Evolutionary conservation across 2,888 invertebrate species (phyloP), one percentile per base, ranked within the genome.

Genomic region (Antheraea assamensis): DNA sequence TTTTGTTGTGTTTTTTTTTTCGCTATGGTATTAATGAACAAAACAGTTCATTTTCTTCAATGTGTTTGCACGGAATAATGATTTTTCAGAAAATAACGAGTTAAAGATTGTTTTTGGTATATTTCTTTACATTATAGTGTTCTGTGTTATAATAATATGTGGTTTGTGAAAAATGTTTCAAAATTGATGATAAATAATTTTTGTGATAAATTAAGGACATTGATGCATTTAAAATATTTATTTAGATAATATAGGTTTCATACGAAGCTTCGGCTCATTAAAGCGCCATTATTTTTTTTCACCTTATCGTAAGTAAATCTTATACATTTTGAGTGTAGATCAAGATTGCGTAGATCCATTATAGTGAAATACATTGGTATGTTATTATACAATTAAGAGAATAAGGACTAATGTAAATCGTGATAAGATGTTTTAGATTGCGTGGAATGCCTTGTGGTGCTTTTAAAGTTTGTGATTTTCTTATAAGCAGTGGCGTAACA

Each of bases 161-260:
- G 30, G 27, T 64, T 30, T 15, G 61, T 64, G 61, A 64, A 5
- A 30, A 27, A 15, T 10, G 30, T 30, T 30, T 64, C 30, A 13
- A 64, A 64, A 30, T 64, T 27, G 13, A 30, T 64, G 17, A 5
- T 64, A 64, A 27, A 64, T 64, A 68, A 68, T 68, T n/a, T 35
- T 68, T 68, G 68, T 68, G 68, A 68, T 68, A 68, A 68, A 68
- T 68, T 68, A 68, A 68, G 68, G 35, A 68, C 31, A n/a, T 68
- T 68, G 68, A 68, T 68, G 68, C 68, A 68, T 68, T 68, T 68
- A 68, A 68, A 68, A 68, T 68, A 68, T 35, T 35, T 35, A 68
- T 68, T 35, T 68, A 68, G 68, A 8, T 68, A 64, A 64, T 17
- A 30, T 64, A 30, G 61, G 61, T 64, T 64, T 27, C 61, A 30